Evolutionary conservation across 2,797 vertebrate genomes (phyloP).

Genomic region (Melanotaenia trifasciata): DNA sequence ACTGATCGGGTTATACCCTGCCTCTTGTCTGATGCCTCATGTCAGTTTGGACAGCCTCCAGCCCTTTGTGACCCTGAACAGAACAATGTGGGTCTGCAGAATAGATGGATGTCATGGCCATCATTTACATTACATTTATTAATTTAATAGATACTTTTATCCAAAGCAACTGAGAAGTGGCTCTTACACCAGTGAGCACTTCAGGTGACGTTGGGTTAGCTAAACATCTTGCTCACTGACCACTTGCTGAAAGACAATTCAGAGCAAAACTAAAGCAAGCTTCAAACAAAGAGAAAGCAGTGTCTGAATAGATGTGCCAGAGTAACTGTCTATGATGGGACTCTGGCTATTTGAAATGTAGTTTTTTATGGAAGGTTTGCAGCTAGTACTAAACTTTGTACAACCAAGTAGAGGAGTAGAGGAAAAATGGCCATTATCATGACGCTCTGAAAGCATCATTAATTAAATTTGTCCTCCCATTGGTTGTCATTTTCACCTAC

Average conservation of each 20-base stretch:
- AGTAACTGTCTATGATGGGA: neutral
- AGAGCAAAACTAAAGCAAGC: neutral
- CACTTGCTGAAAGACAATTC: neutral
- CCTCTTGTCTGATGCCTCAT: neutral
- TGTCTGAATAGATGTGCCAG: neutral
- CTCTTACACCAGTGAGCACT: conserved; percentile 1
- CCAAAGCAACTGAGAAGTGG: conserved; percentile 2
- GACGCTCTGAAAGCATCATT: neutral
- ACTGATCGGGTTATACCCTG: neutral
- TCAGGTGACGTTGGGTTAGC: neutral
- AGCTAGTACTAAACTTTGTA: neutral
- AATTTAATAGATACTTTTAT: conserved; percentile 2
- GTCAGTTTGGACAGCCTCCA: conserved; percentile 4
- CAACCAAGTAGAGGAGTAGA: neutral
- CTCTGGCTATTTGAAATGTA: neutral
- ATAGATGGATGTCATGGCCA: neutral
- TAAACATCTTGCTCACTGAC: neutral
- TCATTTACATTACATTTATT: neutral
- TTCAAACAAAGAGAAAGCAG: neutral
- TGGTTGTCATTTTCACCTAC: neutral
- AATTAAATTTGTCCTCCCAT: neutral
- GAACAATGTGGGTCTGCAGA: neutral
- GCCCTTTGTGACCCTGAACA: neutral
- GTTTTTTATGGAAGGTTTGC: neutral
- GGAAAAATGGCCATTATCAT: neutral